These are phyloP conservation scores for Arizona elegans DNA, from an alignment of 2,113 vertebrate genomes.

Conservation along the genomic window DNA sequence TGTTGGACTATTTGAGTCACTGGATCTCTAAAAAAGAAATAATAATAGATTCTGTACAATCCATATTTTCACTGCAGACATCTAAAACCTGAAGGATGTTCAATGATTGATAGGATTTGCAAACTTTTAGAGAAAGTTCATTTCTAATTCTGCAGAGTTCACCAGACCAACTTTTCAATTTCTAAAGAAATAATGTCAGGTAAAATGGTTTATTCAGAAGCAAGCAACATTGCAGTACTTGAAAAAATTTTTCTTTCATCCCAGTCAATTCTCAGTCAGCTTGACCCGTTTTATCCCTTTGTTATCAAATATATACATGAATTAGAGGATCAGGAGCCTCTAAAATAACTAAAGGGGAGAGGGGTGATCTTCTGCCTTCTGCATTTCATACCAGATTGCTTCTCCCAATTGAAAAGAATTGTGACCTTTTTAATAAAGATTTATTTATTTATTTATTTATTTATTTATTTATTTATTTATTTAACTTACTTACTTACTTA, in stretches of 20 bases:
- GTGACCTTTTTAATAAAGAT: background rate
- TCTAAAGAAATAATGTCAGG: background rate
- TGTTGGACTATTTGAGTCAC: background rate
- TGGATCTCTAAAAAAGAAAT: background rate
- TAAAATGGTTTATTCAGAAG: background rate
- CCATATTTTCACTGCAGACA: background rate
- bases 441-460: background rate
- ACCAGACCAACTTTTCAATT: background rate
- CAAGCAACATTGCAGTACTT: background rate
- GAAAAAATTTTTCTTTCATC: background rate
- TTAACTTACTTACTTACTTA: too few species aligned
- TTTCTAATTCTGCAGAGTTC: background rate
- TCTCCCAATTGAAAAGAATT: background rate
- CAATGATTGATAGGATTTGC: background rate
- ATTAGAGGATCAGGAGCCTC: background rate
- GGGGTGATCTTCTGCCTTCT: background rate
- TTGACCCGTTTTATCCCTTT: background rate
- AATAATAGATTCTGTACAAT: background rate
- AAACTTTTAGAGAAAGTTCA: background rate
- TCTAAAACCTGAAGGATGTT: background rate
- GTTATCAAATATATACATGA: background rate
- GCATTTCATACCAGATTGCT: background rate
- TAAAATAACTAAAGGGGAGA: background rate
- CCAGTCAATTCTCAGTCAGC: background rate
- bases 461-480: too few species aligned